Evolutionary conservation across 2,888 invertebrate species (phyloP).

Genomic region (Fabriciana adippe): DNA sequence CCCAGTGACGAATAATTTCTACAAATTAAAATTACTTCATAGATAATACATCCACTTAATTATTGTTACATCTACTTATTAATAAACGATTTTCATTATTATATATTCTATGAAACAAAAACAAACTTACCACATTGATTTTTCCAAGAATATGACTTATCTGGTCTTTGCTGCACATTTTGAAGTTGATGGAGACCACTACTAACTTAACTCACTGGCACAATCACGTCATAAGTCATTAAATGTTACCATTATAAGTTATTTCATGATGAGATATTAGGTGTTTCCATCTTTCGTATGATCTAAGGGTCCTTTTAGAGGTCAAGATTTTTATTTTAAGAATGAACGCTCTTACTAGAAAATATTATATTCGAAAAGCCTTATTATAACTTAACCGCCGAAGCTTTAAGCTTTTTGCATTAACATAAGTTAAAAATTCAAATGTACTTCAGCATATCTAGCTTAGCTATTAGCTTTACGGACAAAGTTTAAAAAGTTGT

Average conservation of each 20-base stretch:
- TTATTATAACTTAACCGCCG: too few relatives aligned
- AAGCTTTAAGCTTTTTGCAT: too few relatives aligned
- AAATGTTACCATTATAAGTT: slow-evolving; percentile 18
- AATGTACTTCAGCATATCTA: too few relatives aligned
- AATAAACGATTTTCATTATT: background rate
- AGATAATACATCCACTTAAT: background rate
- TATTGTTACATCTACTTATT: background rate
- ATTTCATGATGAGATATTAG: slow-evolving; percentile 5
- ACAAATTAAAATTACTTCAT: too few relatives aligned
- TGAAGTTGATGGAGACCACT: slow-evolving; percentile 44
- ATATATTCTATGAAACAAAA: background rate
- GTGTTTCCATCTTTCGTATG: slow-evolving; percentile 8
- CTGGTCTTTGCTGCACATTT: slow-evolving; percentile 87
- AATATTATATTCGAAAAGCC: too few relatives aligned
- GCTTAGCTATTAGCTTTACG: too few relatives aligned
- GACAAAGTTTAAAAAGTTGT: too few relatives aligned
- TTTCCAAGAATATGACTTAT: slow-evolving; percentile 87
- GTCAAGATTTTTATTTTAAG: slow-evolving; percentile 33
- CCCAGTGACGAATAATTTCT: too few relatives aligned
- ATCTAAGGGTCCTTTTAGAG: slow-evolving; percentile 45
- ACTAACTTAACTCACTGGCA: slow-evolving; percentile 53
- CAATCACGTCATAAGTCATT: slow-evolving; percentile 54
- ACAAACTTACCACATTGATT: slow-evolving; percentile 86
- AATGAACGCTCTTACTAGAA: background rate
- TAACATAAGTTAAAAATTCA: too few relatives aligned